These are phyloP conservation scores for Saccostrea cuccullata DNA, from an alignment of 1,140 invertebrate genomes.

Conservation along the genomic window DNA sequence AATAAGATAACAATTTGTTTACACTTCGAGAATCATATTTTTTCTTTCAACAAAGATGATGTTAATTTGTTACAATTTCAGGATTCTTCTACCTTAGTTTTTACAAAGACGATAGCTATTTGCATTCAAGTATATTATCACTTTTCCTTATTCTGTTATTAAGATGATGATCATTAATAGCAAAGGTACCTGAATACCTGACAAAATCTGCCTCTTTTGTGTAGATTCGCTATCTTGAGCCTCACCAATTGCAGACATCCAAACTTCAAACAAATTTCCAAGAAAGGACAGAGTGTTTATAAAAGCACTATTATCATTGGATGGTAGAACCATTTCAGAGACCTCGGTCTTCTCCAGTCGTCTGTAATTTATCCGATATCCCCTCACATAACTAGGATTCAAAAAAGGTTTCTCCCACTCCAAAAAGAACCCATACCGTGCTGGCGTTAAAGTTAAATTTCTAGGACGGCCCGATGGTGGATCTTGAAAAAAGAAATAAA, in stretches of 20 bases:
- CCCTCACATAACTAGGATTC: background rate
- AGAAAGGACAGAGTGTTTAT: background rate
- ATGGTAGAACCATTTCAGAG: background rate
- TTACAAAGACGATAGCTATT: too few relatives aligned
- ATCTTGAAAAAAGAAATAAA: background rate
- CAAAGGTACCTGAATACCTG: background rate
- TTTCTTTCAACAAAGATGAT: too few relatives aligned
- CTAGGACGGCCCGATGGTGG: background rate
- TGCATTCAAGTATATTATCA: too few relatives aligned
- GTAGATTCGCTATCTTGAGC: background rate
- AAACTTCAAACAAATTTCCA: background rate
- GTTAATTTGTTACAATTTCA: too few relatives aligned
- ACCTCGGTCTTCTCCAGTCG: background rate
- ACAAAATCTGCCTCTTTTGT: background rate
- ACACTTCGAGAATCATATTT: too few relatives aligned
- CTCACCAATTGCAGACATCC: conserved; percentile 20
- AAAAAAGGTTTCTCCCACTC: background rate
- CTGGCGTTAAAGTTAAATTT: background rate
- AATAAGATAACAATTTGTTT: too few relatives aligned
- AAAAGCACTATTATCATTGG: background rate
- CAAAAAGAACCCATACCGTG: background rate
- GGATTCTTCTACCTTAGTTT: too few relatives aligned
- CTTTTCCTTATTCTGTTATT: too few relatives aligned
- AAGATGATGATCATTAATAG: too few relatives aligned
- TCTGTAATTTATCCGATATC: background rate